phyloP scores from a whole-genome alignment of 2,113 vertebrate species.

The Oncorhynchus tshawytscha region DNA sequence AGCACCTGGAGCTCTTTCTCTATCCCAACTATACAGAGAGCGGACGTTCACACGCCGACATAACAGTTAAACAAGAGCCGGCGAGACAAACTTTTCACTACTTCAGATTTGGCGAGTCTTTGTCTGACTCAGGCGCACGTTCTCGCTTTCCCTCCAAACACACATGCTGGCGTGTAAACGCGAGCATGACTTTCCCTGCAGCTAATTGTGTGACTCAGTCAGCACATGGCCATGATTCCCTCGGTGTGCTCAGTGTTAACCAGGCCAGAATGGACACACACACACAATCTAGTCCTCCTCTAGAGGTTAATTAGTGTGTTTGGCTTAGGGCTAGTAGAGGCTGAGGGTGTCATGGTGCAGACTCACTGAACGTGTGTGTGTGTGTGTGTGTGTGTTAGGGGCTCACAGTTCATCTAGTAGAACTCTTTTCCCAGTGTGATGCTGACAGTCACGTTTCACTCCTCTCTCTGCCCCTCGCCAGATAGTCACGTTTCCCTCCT shows the following conservation, averaged over 20 bases:
- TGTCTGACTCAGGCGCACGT: background rate
- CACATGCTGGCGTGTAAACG: background rate
- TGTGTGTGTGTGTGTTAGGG: background rate
- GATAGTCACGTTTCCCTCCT: too few relatives aligned
- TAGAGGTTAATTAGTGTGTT: conserved; percentile 23
- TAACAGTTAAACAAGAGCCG: too few relatives aligned
- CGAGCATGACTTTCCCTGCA: background rate
- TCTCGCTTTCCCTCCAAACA: background rate
- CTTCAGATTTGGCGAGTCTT: background rate
- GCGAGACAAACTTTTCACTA: background rate
- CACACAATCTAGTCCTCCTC: conserved; percentile 5
- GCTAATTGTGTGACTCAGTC: background rate
- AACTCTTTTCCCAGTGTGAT: too few relatives aligned
- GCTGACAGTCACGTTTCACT: too few relatives aligned
- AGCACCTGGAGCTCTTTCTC: too few relatives aligned
- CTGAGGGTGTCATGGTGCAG: background rate
- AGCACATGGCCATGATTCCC: background rate
- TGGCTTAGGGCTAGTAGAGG: background rate
- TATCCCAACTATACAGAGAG: too few relatives aligned
- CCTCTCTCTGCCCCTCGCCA: too few relatives aligned
- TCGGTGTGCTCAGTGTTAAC: background rate
- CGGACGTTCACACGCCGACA: too few relatives aligned
- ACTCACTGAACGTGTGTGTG: background rate
- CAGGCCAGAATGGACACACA: background rate
- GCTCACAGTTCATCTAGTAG: too few relatives aligned